Percentiles rank a stretch among this genome's conserved stretches.
Evolutionary conservation across 23 tunicate species (phyloP).

Genomic region (Trididemnum nubilum): DNA sequence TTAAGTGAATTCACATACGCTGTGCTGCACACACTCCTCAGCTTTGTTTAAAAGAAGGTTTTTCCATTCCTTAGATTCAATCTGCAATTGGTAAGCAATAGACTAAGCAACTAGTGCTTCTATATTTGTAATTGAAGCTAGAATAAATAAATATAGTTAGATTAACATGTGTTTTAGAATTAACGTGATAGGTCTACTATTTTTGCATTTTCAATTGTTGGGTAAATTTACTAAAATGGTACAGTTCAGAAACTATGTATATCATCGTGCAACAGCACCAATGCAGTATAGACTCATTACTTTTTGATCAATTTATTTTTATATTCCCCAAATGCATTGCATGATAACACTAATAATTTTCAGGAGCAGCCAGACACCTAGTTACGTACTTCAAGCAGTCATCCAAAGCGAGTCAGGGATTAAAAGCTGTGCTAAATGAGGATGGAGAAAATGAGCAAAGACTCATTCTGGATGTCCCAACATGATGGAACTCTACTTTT

Average conservation of each 20-base stretch:
- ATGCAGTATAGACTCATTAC: too few species aligned
- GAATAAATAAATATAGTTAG: too few species aligned
- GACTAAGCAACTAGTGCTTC: not conserved
- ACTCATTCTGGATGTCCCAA: constrained; percentile 45
- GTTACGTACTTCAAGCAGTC: constrained; percentile 40
- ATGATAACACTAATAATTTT: too few species aligned
- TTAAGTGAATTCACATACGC: not conserved
- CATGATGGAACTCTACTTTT: constrained; percentile 47
- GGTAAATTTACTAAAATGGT: too few species aligned
- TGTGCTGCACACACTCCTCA: constrained; percentile 23
- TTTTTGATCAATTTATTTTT: too few species aligned
- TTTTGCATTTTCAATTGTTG: too few species aligned
- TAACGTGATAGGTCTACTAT: too few species aligned
- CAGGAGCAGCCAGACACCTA: constrained; percentile 53
- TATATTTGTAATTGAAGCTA: not conserved
- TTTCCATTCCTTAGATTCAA: constrained; percentile 38
- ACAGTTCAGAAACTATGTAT: too few species aligned
- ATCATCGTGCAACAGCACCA: too few species aligned
- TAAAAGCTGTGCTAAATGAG: constrained; percentile 27
- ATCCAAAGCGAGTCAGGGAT: constrained; percentile 45
- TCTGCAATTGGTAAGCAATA: constrained; percentile 42
- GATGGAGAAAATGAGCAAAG: constrained; percentile 28
- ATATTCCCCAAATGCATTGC: too few species aligned
- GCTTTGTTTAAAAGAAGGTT: constrained; percentile 32
- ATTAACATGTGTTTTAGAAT: too few species aligned